Base-by-base conservation (phyloP, 53 echinoderm and acorn worm species). In the Paelopatides confundens region DNA sequence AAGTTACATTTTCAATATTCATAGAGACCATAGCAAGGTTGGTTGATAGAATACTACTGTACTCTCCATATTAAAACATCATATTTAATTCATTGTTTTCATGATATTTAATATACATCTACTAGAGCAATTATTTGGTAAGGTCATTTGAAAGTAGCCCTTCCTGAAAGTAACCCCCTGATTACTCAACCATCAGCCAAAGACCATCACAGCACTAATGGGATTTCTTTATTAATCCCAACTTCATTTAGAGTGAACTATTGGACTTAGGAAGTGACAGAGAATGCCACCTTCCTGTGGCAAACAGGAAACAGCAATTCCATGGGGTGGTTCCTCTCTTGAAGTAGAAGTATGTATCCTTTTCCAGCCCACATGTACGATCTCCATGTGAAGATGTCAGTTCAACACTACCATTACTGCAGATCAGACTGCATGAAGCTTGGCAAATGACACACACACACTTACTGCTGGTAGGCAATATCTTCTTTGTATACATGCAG, bases 271-370 rank as follows among this genome's bases (percentile, higher is more conserved):
- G 71, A 71, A 71, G 71, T 71, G 35, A 71, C 71, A 71, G 40
- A 35, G 37, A 38, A 39, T 74, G 39, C 38, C 26, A 46, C 74
- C 43, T 71, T 71, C 71, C 71, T 74, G 74, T 39, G 39, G 74
- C 38, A 74, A 74, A 74, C 74, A 74, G 74, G 74, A 74, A 74
- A 74, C 74, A 46, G 74, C 74, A 74, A 74, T 74, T 74, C 74
- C 74, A 74, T 46, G 27, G 37, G 74, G 74, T 74, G 40, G 74
- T 74, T 74, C 74, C 74, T 74, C 46, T 74, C 33, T 74, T 74
- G 21, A 70, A 35, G 36, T 58, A 58, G 58, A 17, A 58, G 58
- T 58, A 58, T 58, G 58, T 58, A 58, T 58, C 58, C 58, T 58
- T 23, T 18, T 18, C 24, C 43, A 43, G 7, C 31, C 46, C 47